These are phyloP conservation scores for Sorex fumeus DNA, from an alignment of 2,113 vertebrate genomes.

Conservation along the genomic window DNA sequence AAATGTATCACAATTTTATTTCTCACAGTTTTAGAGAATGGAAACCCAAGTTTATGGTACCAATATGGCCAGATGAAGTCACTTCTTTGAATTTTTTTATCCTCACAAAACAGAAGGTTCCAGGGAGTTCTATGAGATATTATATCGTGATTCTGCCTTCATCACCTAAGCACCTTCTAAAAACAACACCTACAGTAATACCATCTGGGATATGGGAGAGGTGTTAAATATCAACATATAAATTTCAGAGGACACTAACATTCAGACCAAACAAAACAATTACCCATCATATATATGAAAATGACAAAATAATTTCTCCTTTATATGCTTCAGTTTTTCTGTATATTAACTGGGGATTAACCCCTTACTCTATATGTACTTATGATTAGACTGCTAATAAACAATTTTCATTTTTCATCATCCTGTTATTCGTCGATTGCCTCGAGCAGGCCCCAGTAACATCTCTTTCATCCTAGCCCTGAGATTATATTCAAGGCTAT, in stretches of 20 bases:
- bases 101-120: not conserved
- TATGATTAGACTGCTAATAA: not conserved
- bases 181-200: not conserved
- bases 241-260: not conserved
- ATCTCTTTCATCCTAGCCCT: no score
- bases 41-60: not conserved
- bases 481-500: no score
- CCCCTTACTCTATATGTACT: not conserved
- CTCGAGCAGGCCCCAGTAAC: no score
- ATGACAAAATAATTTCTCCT: not conserved
- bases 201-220: not conserved
- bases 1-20: not conserved
- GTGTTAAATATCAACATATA: not conserved
- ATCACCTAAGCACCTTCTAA: not conserved
- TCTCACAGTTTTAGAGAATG: not conserved
- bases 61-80: not conserved
- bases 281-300: not conserved
- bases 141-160: not conserved
- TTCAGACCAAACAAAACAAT: not conserved
- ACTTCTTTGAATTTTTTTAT: not conserved
- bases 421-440: no score
- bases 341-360: not conserved
- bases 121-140: not conserved
- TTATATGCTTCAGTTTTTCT: not conserved
- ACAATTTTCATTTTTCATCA: no score